These are phyloP conservation scores for Megalops cyprinoides DNA, from an alignment of 2,797 vertebrate species.

Conservation along the genomic window DNA sequence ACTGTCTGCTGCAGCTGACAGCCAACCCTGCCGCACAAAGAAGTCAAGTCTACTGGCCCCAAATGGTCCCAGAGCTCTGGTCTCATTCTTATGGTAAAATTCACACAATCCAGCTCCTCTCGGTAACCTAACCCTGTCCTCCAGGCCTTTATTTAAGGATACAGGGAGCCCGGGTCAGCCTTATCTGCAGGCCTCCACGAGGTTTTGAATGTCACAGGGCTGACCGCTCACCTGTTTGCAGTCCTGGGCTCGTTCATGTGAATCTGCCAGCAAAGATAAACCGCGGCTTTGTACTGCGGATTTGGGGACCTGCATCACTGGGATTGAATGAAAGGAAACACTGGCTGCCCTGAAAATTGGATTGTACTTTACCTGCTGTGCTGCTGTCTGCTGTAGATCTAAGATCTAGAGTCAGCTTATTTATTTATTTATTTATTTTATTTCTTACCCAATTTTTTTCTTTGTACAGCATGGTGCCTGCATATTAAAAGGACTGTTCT, in stretches of 20 bases:
- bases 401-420: not conserved
- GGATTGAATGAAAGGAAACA: constrained; percentile 5
- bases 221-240: constrained; percentile 54
- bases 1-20: constrained; percentile 61
- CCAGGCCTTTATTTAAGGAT: constrained; percentile 46
- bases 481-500: not conserved
- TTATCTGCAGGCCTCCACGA: constrained; percentile 61
- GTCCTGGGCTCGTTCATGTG: constrained; percentile 51
- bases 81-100: constrained; percentile 73
- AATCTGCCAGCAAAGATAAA: constrained; percentile 44
- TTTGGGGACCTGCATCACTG: constrained; percentile 7
- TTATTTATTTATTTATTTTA: too few relatives aligned
- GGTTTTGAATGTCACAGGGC: constrained; percentile 66
- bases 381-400: not conserved
- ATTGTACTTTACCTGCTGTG: not conserved
- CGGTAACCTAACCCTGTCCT: constrained; percentile 61
- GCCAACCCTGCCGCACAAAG: constrained; percentile 51
- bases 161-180: constrained; percentile 45
- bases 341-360: not conserved
- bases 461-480: not conserved
- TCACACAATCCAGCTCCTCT: constrained; percentile 54
- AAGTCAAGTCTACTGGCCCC: constrained; percentile 53
- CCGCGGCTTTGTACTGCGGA: constrained; percentile 14
- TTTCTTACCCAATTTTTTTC: not conserved
- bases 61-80: constrained; percentile 47